Evolutionary conservation across 2,797 vertebrate genomes (phyloP).

Genomic region (Antennarius maculatus): DNA sequence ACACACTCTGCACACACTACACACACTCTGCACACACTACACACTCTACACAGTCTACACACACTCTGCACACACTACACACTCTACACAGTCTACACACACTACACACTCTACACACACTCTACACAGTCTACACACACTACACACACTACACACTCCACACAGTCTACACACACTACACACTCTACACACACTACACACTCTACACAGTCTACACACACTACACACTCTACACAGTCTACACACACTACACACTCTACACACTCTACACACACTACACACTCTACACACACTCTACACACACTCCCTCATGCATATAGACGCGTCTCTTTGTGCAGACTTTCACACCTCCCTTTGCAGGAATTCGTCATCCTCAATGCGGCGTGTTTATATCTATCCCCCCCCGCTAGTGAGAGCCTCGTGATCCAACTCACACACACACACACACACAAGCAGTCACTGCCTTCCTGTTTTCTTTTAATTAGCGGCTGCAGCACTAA

Average conservation of each 20-base stretch:
- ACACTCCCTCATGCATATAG: conserved; percentile 9
- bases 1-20: too few relatives aligned
- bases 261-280: too few relatives aligned
- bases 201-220: too few relatives aligned
- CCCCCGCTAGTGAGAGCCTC: conserved; percentile 24
- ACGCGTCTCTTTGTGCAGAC: conserved; percentile 6
- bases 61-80: neutral
- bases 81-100: neutral
- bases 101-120: too few relatives aligned
- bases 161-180: neutral
- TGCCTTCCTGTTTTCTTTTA: conserved; percentile 53
- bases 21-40: too few relatives aligned
- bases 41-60: too few relatives aligned
- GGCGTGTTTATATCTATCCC: conserved; percentile 64
- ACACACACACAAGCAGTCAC: conserved; percentile 11
- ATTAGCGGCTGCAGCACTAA: conserved; percentile 71
- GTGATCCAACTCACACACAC: neutral
- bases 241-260: too few relatives aligned
- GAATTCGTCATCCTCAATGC: conserved; percentile 50
- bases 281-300: neutral
- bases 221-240: too few relatives aligned
- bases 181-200: neutral
- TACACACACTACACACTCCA: too few relatives aligned
- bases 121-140: too few relatives aligned
- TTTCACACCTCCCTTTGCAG: conserved; percentile 43